These are phyloP conservation scores for Brachirus orientalis DNA, from an alignment of 2,113 vertebrate species.

Conservation along the genomic window DNA sequence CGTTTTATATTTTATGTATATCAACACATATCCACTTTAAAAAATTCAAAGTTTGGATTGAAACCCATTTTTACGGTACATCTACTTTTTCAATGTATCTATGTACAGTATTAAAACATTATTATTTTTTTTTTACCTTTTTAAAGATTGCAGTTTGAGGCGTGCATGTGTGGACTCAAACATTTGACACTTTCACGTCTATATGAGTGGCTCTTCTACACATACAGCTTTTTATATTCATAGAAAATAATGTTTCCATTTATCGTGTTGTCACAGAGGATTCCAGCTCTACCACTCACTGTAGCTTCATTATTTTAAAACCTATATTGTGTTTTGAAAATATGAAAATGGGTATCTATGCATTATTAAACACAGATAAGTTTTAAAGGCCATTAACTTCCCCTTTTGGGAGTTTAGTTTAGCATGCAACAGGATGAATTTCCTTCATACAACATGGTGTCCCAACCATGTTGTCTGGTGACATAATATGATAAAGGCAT, in stretches of 20 bases:
- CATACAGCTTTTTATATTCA: not conserved
- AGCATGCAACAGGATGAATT: not conserved
- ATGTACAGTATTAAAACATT: no score
- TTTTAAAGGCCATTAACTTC: not conserved
- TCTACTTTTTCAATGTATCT: no score
- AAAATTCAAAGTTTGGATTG: no score
- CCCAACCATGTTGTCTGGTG: not conserved
- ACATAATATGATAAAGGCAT: slow-evolving; percentile 13
- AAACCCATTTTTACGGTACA: no score
- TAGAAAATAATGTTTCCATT: not conserved
- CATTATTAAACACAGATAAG: slow-evolving; percentile 1
- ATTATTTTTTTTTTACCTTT: no score
- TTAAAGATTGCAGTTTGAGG: no score
- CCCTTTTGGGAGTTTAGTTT: no score
- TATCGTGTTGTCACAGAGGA: not conserved
- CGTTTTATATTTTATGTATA: no score
- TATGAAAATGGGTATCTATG: slow-evolving; percentile 2
- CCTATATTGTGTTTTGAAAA: not conserved
- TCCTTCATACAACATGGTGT: not conserved
- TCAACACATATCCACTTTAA: no score
- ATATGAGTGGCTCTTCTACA: no score
- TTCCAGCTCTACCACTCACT: not conserved
- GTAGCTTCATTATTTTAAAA: not conserved
- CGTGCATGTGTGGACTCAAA: no score
- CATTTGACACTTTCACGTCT: no score